Evolutionary conservation across 2,888 invertebrate species (phyloP).

Genomic region (Calameuta idolon): DNA sequence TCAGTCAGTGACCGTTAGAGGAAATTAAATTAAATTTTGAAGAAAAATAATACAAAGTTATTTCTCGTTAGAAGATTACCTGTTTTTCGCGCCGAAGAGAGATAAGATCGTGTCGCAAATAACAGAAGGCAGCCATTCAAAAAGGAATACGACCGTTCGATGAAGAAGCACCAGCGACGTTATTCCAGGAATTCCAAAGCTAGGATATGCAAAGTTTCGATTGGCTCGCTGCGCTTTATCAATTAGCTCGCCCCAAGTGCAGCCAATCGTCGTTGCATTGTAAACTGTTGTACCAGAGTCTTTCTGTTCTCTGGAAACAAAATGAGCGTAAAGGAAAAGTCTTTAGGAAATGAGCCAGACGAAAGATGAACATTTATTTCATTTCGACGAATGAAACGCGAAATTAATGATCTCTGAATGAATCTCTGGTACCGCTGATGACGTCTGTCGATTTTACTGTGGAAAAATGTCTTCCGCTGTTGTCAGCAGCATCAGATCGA

Average conservation of each 20-base stretch:
- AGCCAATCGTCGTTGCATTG: constrained; percentile 45
- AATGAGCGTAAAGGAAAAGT: not conserved
- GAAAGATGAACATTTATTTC: not conserved
- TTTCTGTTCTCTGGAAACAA: constrained; percentile 25
- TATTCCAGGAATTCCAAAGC: constrained; percentile 55
- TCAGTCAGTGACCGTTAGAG: too few relatives aligned
- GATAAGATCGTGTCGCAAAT: constrained; percentile 49
- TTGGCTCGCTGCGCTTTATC: constrained; percentile 43
- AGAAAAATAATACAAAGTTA: too few relatives aligned
- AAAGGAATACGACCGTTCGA: constrained; percentile 48
- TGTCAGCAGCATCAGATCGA: not conserved
- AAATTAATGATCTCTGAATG: not conserved
- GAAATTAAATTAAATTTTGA: too few relatives aligned
- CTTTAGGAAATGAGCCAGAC: not conserved
- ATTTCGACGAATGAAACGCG: not conserved
- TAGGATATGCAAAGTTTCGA: constrained; percentile 52
- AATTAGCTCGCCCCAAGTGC: constrained; percentile 54
- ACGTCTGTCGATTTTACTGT: not conserved
- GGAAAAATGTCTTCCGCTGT: too few relatives aligned
- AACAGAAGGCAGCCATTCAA: constrained; percentile 56
- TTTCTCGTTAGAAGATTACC: constrained; percentile 31
- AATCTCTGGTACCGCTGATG: too few relatives aligned
- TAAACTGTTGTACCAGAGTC: constrained; percentile 39
- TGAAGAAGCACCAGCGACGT: constrained; percentile 43
- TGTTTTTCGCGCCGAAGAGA: constrained; percentile 44